phyloP scores from a whole-genome alignment of 2,797 vertebrate genomes.

The Gastrophryne carolinensis region DNA sequence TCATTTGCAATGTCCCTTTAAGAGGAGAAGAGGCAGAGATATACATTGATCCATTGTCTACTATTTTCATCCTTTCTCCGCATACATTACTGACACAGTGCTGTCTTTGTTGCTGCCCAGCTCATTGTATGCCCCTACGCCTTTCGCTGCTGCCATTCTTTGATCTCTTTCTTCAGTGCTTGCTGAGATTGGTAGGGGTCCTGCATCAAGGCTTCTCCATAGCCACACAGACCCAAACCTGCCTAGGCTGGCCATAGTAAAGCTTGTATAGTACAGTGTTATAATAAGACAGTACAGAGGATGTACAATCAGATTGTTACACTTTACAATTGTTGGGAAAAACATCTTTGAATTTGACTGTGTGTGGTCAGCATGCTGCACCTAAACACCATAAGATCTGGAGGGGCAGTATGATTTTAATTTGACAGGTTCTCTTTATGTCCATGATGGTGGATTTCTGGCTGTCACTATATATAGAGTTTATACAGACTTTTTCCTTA shows the following conservation, averaged over 20 bases:
- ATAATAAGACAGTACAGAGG: too few relatives aligned
- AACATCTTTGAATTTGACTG: too few relatives aligned
- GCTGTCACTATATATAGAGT: background rate
- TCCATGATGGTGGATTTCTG: background rate
- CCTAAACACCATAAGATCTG: too few relatives aligned
- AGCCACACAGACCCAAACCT: too few relatives aligned
- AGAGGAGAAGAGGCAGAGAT: slow-evolving; percentile 4
- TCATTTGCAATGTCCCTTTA: background rate
- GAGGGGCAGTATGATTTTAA: too few relatives aligned
- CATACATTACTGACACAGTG: background rate
- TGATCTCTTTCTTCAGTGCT: slow-evolving; percentile 6
- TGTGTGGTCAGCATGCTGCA: too few relatives aligned
- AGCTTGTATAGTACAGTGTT: too few relatives aligned
- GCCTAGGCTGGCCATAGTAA: too few relatives aligned
- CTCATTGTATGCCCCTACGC: slow-evolving; percentile 17
- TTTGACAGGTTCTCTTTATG: too few relatives aligned
- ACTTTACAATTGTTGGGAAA: too few relatives aligned
- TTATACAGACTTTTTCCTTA: slow-evolving; percentile 19
- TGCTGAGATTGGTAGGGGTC: slow-evolving; percentile 17
- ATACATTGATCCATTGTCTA: background rate
- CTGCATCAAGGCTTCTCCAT: background rate
- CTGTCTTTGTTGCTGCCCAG: background rate
- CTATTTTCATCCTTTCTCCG: background rate
- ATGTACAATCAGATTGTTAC: too few relatives aligned
- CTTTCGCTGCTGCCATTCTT: slow-evolving; percentile 15